phyloP scores from a whole-genome alignment of 2,797 vertebrate species.

The Takifugu ocellatus region DNA sequence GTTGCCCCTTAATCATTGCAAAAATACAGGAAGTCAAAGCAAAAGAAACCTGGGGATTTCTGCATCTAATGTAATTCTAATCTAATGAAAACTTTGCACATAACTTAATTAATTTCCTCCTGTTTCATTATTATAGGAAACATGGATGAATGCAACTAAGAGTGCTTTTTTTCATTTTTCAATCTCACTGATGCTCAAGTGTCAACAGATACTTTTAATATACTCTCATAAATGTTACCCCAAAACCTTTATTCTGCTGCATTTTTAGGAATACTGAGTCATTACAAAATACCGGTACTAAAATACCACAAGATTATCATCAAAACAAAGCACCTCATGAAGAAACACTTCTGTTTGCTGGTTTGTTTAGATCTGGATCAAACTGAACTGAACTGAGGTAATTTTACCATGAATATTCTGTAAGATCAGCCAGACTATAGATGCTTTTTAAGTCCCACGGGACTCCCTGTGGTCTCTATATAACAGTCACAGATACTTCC shows the following conservation, averaged over 20 bases:
- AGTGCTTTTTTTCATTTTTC: conserved; percentile 4
- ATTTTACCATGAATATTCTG: conserved; percentile 61
- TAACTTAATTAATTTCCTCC: not conserved
- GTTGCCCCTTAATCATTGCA: too few species aligned
- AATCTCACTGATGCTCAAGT: not conserved
- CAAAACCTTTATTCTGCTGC: conserved; percentile 18
- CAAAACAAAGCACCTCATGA: not conserved
- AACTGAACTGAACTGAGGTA: not conserved
- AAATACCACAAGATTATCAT: too few species aligned
- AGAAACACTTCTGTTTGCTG: not conserved
- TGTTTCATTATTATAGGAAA: conserved; percentile 1
- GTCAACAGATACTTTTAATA: too few species aligned
- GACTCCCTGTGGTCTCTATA: conserved; percentile 31
- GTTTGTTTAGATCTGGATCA: not conserved
- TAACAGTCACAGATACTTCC: conserved; percentile 29
- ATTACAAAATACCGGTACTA: too few species aligned
- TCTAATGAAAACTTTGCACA: too few species aligned
- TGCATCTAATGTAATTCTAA: too few species aligned
- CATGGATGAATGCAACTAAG: not conserved
- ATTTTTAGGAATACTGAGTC: too few species aligned
- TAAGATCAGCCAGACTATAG: conserved; percentile 15
- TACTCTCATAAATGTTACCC: conserved; percentile 4
- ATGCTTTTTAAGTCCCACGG: conserved; percentile 27
- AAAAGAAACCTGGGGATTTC: too few species aligned
- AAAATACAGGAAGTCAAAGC: too few species aligned